Base-by-base conservation (phyloP, 1,140 invertebrate genomes). In the Andrena cerasifolii region DNA sequence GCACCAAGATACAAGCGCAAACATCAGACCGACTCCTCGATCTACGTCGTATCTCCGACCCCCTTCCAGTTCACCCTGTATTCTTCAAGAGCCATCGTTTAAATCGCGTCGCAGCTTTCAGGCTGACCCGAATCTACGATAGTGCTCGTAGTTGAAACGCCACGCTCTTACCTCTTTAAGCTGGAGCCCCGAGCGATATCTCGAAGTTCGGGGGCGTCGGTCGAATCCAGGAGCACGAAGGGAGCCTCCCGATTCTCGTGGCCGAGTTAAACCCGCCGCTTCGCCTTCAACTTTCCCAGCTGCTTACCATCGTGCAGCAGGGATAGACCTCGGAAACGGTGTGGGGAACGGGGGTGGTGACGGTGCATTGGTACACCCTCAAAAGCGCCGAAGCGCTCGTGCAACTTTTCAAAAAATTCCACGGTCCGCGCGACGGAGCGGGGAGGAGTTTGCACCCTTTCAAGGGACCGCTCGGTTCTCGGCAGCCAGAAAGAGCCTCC, bases 251-350 rank as follows among this genome's bases (percentile, higher is more conserved):
- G 78, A 82, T 88, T 88, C n/a, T n/a, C 79, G 73, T 76, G 56
- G 61, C 18, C 54, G 66, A 82, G 79, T 89, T 83, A 86, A 87
- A 88, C 82, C 84, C 82, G 73, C 63, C 83, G 78, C 83, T 76
- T 87, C 81, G 84, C 83, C 76, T 70, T 81, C 74, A 86, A 88
- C 83, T 87, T 88, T 86, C 85, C 81, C 78, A 82, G 79, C 86
- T 84, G 68, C 45, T 45, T 67, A 79, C 62, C 26, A 26, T 63
- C 49, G 33, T 0, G 24, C 47, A 28, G 28, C n/a, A n/a, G n/a
- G n/a, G n/a, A n/a, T n/a, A n/a, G n/a, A n/a, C n/a, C n/a, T n/a
- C n/a, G n/a, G n/a, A n/a, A 14, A 14, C 26, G 28, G 3, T 10
- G 7, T 18, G 18, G 1, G n/a, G 0, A 10, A 12, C 5, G 21